Evolutionary conservation across 2,888 invertebrate genomes (phyloP).

Genomic region (Oligia strigilis): DNA sequence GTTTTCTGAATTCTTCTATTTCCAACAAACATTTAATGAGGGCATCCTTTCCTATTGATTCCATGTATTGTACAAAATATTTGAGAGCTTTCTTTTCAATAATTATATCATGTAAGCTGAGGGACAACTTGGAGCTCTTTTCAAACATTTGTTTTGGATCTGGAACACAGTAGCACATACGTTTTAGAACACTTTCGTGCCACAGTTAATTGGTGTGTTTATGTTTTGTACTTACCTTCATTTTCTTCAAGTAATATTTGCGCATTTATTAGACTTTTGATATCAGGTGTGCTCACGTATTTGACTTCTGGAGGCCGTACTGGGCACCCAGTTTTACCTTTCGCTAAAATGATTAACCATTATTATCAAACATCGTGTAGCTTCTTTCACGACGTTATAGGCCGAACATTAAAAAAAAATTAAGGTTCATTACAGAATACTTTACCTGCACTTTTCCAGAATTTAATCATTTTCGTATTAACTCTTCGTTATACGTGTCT

Average conservation of each 20-base stretch:
- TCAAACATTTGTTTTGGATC: conserved; percentile 82
- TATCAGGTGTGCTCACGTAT: conserved; percentile 67
- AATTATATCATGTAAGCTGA: conserved; percentile 94
- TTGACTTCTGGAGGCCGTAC: conserved; percentile 86
- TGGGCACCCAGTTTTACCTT: conserved; percentile 88
- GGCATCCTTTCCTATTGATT: conserved; percentile 92
- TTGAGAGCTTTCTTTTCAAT: conserved; percentile 94
- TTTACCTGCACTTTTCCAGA: conserved; percentile 94
- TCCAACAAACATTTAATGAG: conserved; percentile 95
- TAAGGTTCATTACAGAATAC: conserved; percentile 27
- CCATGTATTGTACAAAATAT: conserved; percentile 96
- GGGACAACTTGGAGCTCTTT: conserved; percentile 92
- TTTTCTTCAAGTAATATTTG: conserved; percentile 75
- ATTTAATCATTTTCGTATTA: conserved; percentile 92
- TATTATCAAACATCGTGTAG: conserved; percentile 28
- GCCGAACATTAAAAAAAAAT: conserved; percentile 32
- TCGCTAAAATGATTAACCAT: conserved; percentile 79
- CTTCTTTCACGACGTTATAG: conserved; percentile 9
- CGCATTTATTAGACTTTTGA: conserved; percentile 74
- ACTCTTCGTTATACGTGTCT: conserved; percentile 64
- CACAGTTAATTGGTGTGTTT: conserved; percentile 1
- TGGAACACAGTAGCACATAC: conserved; percentile 71
- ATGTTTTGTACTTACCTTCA: conserved; percentile 78
- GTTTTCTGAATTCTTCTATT: conserved; percentile 92
- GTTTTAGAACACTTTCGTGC: conserved; percentile 26